Evolutionary conservation across 2,888 invertebrate species (phyloP), one percentile per base, ranked within the genome.

Genomic region (Trichopoda pennipes): DNA sequence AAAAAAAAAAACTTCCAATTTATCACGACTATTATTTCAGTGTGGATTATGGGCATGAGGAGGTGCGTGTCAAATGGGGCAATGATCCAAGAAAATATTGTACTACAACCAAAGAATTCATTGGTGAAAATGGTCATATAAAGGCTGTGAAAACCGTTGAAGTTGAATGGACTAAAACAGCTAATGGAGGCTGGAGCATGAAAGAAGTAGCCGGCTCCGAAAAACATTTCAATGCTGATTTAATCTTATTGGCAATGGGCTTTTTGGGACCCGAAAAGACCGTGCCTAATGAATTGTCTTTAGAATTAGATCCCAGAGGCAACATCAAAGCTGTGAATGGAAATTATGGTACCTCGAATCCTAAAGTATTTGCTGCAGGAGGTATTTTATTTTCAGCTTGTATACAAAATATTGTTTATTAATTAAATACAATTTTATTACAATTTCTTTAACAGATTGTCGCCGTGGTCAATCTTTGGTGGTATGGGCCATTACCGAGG

Each of bases 401-500:
- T 17, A 17, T 9, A 32, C 21, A 56, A 66, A 23, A 38, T 61
- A 17, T 14, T 19, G 10, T 28, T 47, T 56, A n/a, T 6, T 35
- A 77, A 10, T 28, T n/a, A 42, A 44, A 47, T 21, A 38, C 55
- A 17, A 55, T 63, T 9, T 56, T 4, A 28, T 38, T 38, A 38
- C n/a, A n/a, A n/a, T 35, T 35, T 16, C 14, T 3, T 6, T 76
- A 82, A 0, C 90, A 97, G 99, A 99, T 93, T 99, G 99, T 90
- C 95, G 98, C 44, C 94, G 99, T 86, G 99, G 99, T n/a, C 99
- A 99, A 90, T 99, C 99, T 0, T 92, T 99, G 76, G 98, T 99
- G 6, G 99, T 99, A 10, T 99, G 99, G 97, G 99, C 99, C 21
- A 99, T 99, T 84, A 93, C 97, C 0, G 99, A 99, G 91, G 99